Percentiles rank a stretch among this genome's conserved stretches.
phyloP scores from a whole-genome alignment of 1,140 invertebrate species.

The Drosophila littoralis region DNA sequence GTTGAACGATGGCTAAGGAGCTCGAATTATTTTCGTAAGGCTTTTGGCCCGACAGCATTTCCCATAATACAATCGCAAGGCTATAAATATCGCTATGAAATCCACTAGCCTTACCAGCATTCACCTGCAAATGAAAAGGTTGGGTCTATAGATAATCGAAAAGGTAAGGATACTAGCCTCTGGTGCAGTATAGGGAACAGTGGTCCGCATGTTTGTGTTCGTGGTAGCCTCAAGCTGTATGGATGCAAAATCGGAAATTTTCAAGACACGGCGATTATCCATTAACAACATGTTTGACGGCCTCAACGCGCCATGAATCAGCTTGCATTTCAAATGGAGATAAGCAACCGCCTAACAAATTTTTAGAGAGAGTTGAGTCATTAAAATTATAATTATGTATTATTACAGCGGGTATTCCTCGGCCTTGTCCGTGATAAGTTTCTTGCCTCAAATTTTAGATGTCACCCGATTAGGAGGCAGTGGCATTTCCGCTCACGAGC shows the following conservation, averaged over 20 bases:
- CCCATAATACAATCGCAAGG: too few species aligned
- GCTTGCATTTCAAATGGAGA: too few species aligned
- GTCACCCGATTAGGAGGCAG: too few species aligned
- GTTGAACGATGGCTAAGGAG: constrained; percentile 95
- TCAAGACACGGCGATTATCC: constrained; percentile 92
- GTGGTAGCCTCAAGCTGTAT: constrained; percentile 95
- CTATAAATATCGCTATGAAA: too few species aligned
- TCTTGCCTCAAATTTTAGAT: too few species aligned
- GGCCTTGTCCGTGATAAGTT: too few species aligned
- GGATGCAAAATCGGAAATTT: constrained; percentile 98
- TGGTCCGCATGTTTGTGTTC: constrained; percentile 98
- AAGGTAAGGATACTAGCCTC: constrained; percentile 86
- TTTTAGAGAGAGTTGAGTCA: too few species aligned
- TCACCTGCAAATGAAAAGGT: constrained; percentile 86
- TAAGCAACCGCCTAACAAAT: too few species aligned
- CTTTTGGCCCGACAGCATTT: too few species aligned
- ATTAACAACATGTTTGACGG: constrained; percentile 96
- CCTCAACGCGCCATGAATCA: constrained; percentile 98
- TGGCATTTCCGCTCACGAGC: too few species aligned
- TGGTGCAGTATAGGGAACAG: constrained; percentile 98
- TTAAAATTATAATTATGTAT: too few species aligned
- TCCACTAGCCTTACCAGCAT: constrained; percentile 89
- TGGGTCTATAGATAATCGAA: constrained; percentile 5
- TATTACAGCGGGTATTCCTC: too few species aligned
- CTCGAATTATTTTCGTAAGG: constrained; percentile 94